Percentiles rank a stretch among this genome's conserved stretches.
Evolutionary conservation across 2,888 invertebrate genomes (phyloP).

Genomic region (Drosophila engyochracea): DNA sequence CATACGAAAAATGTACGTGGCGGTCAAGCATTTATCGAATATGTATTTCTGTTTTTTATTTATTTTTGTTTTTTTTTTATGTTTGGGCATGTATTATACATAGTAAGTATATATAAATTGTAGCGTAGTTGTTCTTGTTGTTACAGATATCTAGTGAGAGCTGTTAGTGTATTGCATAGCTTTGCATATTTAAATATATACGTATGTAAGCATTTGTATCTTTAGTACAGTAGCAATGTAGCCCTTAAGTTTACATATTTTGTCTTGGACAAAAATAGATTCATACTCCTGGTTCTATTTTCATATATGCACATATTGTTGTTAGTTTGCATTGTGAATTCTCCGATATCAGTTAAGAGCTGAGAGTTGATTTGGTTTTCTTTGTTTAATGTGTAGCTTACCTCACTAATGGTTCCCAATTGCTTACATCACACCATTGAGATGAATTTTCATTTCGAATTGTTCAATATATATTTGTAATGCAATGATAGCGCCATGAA

Average conservation of each 20-base stretch:
- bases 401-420: conserved; percentile 86
- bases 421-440: conserved; percentile 86
- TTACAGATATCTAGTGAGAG: conserved; percentile 44
- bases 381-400: conserved; percentile 86
- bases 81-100: conserved; percentile 22
- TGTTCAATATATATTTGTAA: conserved; percentile 58
- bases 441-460: conserved; percentile 76
- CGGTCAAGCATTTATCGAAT: conserved; percentile 42
- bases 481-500: conserved; percentile 82
- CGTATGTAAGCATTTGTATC: conserved; percentile 37
- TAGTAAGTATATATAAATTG: conserved; percentile 40
- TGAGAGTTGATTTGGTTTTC: conserved; percentile 54
- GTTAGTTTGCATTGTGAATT: conserved; percentile 15
- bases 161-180: conserved; percentile 28
- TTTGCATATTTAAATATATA: conserved; percentile 17
- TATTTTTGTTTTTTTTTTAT: conserved; percentile 27
- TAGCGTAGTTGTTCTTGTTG: conserved; percentile 49
- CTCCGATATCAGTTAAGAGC: conserved; percentile 16
- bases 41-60: conserved; percentile 26
- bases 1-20: conserved; percentile 27
- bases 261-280: conserved; percentile 25
- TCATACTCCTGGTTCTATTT: conserved; percentile 9
- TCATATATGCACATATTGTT: conserved; percentile 25
- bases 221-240: conserved; percentile 30
- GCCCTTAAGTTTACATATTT: conserved; percentile 16